Conservation (phyloP, 2,888 invertebrate genomes). For the Chymomyza amoena region DNA sequence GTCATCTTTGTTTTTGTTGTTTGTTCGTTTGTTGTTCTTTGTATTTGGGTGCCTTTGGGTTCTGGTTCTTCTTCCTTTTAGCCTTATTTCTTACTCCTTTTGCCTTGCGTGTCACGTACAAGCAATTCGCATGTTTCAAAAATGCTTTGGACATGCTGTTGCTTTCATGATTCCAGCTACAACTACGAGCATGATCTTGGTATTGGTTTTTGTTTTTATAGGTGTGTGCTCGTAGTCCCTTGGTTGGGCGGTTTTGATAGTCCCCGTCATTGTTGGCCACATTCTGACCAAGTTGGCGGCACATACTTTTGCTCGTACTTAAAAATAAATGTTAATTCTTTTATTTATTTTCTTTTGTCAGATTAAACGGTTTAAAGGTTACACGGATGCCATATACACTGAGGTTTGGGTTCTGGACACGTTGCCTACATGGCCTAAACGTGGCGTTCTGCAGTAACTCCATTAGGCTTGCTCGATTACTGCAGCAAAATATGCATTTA, state of each 20-base stretch:
- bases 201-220: constrained; percentile 34
- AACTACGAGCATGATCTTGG: constrained; percentile 8
- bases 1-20: constrained; percentile 45
- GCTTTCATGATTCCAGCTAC: constrained; percentile 39
- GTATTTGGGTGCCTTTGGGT: constrained; percentile 50
- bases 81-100: constrained; percentile 40
- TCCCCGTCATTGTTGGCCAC: constrained; percentile 45
- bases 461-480: background rate
- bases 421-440: background rate
- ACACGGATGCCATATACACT: background rate
- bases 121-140: constrained; percentile 77
- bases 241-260: constrained; percentile 50
- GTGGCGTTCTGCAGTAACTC: background rate
- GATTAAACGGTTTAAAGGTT: constrained; percentile 65
- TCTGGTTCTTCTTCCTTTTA: constrained; percentile 32
- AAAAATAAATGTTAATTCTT: constrained; percentile 73
- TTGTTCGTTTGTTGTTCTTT: constrained; percentile 36
- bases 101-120: constrained; percentile 77
- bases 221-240: background rate
- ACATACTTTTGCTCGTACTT: constrained; percentile 65
- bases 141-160: constrained; percentile 73
- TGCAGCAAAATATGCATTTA: background rate
- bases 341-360: constrained; percentile 73
- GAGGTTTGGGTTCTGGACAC: background rate
- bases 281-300: constrained; percentile 4